A percentile compares a stretch with the other conserved stretches of the same genome.
Conservation (phyloP, 2,797 vertebrate genomes). For the Neostethus bicornis region DNA sequence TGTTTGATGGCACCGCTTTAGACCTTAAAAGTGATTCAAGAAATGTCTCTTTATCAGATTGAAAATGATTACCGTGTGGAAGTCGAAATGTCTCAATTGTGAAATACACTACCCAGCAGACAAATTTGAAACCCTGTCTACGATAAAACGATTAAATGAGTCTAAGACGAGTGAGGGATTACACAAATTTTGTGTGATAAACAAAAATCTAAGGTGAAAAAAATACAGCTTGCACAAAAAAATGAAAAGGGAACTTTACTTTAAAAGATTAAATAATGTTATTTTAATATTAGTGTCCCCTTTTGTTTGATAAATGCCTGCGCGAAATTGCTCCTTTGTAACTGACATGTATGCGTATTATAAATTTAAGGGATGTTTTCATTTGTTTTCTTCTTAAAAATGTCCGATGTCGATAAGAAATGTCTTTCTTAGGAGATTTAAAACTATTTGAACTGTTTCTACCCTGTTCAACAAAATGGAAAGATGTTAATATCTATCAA, state of each 20-base stretch:
- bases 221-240: conserved; percentile 45
- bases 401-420: conserved; percentile 6
- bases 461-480: conserved; percentile 42
- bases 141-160: too few species aligned
- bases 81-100: too few species aligned
- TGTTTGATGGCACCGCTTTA: too few species aligned
- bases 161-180: too few species aligned
- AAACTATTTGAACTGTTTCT: conserved; percentile 72
- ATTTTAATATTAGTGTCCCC: conserved; percentile 42
- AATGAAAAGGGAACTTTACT: conserved; percentile 33
- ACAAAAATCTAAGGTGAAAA: conserved; percentile 16
- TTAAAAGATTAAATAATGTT: conserved; percentile 19
- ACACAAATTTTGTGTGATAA: background rate
- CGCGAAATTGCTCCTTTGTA: conserved; percentile 15
- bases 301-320: conserved; percentile 36
- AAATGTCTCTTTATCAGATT: too few species aligned
- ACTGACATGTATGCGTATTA: conserved; percentile 12
- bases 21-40: too few species aligned
- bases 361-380: conserved; percentile 42
- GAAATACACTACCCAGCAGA: too few species aligned
- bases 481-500: conserved; percentile 56
- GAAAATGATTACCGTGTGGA: too few species aligned
- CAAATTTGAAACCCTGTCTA: too few species aligned
- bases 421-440: conserved; percentile 43
- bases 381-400: conserved; percentile 28